These are phyloP conservation scores for Pollenia labialis DNA, from an alignment of 2,888 invertebrate species.

Conservation along the genomic window DNA sequence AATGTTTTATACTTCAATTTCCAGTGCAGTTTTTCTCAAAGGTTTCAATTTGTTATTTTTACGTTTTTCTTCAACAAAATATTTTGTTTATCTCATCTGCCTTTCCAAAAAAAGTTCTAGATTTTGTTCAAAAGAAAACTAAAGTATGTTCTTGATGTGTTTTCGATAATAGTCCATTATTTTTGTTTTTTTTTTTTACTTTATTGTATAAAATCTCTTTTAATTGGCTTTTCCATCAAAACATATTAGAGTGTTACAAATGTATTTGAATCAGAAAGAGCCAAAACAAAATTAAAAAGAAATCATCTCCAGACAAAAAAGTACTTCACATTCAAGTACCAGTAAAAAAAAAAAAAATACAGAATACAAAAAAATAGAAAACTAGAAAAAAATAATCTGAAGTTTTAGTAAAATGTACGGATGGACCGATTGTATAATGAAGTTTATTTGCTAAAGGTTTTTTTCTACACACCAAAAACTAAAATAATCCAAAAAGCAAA, in stretches of 20 bases:
- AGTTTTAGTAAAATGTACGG: conserved; percentile 18
- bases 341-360: conserved; percentile 4
- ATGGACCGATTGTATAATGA: conserved; percentile 60
- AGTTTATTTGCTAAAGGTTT: conserved; percentile 66
- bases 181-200: conserved; percentile 11
- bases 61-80: background rate
- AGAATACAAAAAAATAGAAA: background rate
- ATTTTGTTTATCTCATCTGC: conserved; percentile 18
- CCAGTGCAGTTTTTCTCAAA: conserved; percentile 36
- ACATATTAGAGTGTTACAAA: conserved; percentile 70
- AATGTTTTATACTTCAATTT: conserved; percentile 46
- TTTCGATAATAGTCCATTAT: conserved; percentile 49
- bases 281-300: conserved; percentile 13
- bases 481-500: conserved; percentile 24
- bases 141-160: conserved; percentile 44
- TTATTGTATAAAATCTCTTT: conserved; percentile 67
- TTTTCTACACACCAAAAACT: conserved; percentile 7
- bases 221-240: conserved; percentile 72
- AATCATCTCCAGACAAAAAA: conserved; percentile 21
- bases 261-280: conserved; percentile 41
- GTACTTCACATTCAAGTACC: conserved; percentile 5
- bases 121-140: conserved; percentile 22
- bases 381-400: conserved; percentile 6
- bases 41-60: conserved; percentile 56
- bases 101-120: background rate